Base-by-base conservation (phyloP, 2,888 invertebrate genomes). In the Selenia dentaria region DNA sequence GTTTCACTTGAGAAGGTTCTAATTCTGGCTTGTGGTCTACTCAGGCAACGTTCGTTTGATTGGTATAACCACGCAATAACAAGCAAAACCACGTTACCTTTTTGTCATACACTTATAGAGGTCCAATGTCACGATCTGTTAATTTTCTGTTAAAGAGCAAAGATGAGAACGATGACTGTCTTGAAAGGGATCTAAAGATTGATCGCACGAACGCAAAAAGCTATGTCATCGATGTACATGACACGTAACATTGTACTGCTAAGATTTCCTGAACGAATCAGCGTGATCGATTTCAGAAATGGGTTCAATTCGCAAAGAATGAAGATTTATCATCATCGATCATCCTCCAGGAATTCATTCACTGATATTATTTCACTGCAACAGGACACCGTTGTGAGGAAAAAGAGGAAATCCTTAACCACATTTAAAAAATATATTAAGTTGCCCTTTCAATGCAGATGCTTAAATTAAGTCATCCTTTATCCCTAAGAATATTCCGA, bases 121-220 rank as follows among this genome's bases (percentile, higher is more conserved):
- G n/a, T n/a, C n/a, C n/a, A n/a, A n/a, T n/a, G n/a, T n/a, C n/a
- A n/a, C n/a, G n/a, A n/a, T n/a, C n/a, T n/a, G n/a, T n/a, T n/a
- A n/a, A n/a, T n/a, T n/a, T n/a, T n/a, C n/a, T n/a, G n/a, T n/a
- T n/a, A n/a, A n/a, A n/a, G n/a, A n/a, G n/a, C n/a, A n/a, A n/a
- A n/a, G n/a, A n/a, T n/a, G n/a, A n/a, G n/a, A n/a, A n/a, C n/a
- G n/a, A n/a, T n/a, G n/a, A 13, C 24, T 12, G 4, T 6, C 13
- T 4, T 2, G 13, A 14, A 59, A 58, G 60, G 56, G 47, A 59
- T 59, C 6, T 6, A 9, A 14, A 59, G 54, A 59, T 62, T 57
- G 59, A 60, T 63, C 51, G 37, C 25, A 36, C 47, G 29, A 41
- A 45, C 22, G 33, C 35, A 50, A 51, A 36, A 51, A 51, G 48